Percentiles rank a stretch among this genome's conserved stretches.
phyloP scores from a whole-genome alignment of 2,888 invertebrate species.

The Cyaniris semiargus region DNA sequence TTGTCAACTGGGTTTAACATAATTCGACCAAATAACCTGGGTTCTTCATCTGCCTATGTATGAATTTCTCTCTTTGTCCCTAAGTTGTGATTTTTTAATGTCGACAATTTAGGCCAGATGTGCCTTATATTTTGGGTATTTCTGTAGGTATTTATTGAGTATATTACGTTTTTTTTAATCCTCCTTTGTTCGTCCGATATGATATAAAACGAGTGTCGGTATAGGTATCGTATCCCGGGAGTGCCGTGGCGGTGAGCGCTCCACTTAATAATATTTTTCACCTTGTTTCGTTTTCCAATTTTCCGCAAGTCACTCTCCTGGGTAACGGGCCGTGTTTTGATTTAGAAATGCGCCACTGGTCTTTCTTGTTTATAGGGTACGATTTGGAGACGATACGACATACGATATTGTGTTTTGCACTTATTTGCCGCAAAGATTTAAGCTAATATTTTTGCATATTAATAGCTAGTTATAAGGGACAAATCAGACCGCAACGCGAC shows the following conservation, averaged over 20 bases:
- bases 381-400: constrained; percentile 50
- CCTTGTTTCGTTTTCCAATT: constrained; percentile 81
- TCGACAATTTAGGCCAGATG: too few species aligned
- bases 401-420: constrained; percentile 33
- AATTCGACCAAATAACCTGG: too few species aligned
- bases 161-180: background rate
- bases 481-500: too few species aligned
- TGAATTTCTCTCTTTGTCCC: too few species aligned
- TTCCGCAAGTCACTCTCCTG: constrained; percentile 80
- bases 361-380: constrained; percentile 46
- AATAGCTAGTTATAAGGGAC: too few species aligned
- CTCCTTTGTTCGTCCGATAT: background rate
- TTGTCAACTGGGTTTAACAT: too few species aligned
- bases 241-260: constrained; percentile 53
- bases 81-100: too few species aligned
- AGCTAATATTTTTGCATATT: too few species aligned
- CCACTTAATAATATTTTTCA: constrained; percentile 80
- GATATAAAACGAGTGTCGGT: background rate
- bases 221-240: constrained; percentile 35
- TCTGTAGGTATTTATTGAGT: too few species aligned
- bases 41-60: too few species aligned
- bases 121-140: too few species aligned
- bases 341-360: constrained; percentile 66
- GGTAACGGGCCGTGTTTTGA: constrained; percentile 77
- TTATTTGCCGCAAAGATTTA: background rate